A percentile compares a stretch with the other conserved stretches of the same genome.
Conservation (phyloP, 2,113 vertebrate genomes). For the Gambusia holbrooki region DNA sequence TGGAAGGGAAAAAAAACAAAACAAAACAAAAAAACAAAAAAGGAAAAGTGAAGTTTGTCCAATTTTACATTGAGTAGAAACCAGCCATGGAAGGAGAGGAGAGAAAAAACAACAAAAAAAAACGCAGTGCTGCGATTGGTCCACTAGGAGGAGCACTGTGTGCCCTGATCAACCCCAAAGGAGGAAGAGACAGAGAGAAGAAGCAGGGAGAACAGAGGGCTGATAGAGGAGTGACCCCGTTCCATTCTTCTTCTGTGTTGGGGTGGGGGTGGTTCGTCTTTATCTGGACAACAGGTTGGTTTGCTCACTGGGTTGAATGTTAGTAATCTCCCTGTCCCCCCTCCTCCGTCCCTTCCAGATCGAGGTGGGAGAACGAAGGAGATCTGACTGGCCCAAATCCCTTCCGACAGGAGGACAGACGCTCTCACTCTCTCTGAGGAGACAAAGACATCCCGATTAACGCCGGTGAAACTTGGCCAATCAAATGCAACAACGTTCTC, state of each 20-base stretch:
- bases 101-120: background rate
- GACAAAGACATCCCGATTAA: background rate
- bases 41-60: constrained; percentile 19
- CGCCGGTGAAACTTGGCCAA: background rate
- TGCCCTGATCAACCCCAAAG: constrained; percentile 43
- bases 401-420: constrained; percentile 32
- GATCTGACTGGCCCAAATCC: constrained; percentile 49
- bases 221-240: constrained; percentile 31
- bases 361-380: constrained; percentile 43
- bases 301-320: constrained; percentile 56
- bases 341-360: constrained; percentile 9
- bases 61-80: constrained; percentile 55
- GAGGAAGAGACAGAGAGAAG: constrained; percentile 28
- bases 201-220: constrained; percentile 22
- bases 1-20: background rate
- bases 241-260: constrained; percentile 27
- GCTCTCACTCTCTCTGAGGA: constrained; percentile 33
- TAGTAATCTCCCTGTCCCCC: constrained; percentile 38
- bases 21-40: background rate
- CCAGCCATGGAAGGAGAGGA: constrained; percentile 35
- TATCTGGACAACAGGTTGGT: constrained; percentile 43
- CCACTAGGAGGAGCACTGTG: constrained; percentile 60
- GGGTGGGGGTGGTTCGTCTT: constrained; percentile 12
- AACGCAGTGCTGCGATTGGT: constrained; percentile 63
- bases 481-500: background rate